phyloP scores from a whole-genome alignment of 1,140 invertebrate genomes.

The Heliconius congener region DNA sequence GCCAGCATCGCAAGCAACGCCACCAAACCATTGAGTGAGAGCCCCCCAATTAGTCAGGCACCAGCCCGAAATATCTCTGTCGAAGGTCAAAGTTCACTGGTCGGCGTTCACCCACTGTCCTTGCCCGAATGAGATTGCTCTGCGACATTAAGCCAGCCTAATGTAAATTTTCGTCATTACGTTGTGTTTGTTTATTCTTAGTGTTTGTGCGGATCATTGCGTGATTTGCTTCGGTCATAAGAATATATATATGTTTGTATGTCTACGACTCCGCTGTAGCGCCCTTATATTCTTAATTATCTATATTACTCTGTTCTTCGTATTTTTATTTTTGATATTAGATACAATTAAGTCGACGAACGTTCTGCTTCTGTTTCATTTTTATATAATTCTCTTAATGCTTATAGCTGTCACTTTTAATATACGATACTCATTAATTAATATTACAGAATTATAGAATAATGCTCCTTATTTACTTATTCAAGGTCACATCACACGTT shows the following conservation, averaged over 20 bases:
- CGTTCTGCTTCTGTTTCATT: background rate
- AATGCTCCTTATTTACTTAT: no score
- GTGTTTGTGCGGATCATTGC: slow-evolving; percentile 46
- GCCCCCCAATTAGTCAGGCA: background rate
- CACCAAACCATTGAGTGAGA: slow-evolving; percentile 46
- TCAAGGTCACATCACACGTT: no score
- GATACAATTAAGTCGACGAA: background rate
- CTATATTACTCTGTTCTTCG: slow-evolving; percentile 9
- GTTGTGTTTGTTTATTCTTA: slow-evolving; percentile 62
- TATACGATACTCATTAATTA: no score
- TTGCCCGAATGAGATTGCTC: slow-evolving; percentile 72
- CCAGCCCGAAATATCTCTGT: slow-evolving; percentile 31
- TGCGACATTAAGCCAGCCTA: slow-evolving; percentile 75
- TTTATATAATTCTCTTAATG: background rate
- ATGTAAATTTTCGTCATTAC: slow-evolving; percentile 77
- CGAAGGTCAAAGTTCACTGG: slow-evolving; percentile 52
- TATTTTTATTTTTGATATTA: background rate
- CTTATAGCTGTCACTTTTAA: no score
- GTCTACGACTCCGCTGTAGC: slow-evolving; percentile 17
- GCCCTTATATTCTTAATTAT: slow-evolving; percentile 29
- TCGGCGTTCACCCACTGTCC: slow-evolving; percentile 52
- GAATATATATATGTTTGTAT: slow-evolving; percentile 35
- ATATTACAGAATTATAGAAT: no score
- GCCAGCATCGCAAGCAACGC: slow-evolving; percentile 63
- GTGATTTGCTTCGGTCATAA: slow-evolving; percentile 60